Conservation (phyloP, 1,140 invertebrate genomes). For the Drosophila burlai region DNA sequence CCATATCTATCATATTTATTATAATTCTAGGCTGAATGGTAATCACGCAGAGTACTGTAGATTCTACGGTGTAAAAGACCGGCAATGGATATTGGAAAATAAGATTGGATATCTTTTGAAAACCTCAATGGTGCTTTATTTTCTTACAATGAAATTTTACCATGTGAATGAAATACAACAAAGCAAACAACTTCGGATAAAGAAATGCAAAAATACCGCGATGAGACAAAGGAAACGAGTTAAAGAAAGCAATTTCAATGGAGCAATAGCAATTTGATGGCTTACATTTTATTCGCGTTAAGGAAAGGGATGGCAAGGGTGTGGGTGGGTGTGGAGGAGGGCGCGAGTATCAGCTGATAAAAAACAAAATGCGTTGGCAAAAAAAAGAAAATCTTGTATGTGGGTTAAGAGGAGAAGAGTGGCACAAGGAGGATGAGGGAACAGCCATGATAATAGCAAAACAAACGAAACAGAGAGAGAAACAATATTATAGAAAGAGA, state of each 20-base stretch:
- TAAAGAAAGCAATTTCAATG: constrained; percentile 56
- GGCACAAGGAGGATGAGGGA: constrained; percentile 18
- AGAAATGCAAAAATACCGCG: constrained; percentile 30
- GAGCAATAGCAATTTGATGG: constrained; percentile 56
- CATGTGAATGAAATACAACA: not conserved
- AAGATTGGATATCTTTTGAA: not conserved
- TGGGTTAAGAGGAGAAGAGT: constrained; percentile 11
- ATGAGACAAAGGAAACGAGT: constrained; percentile 38
- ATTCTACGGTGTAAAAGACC: not conserved
- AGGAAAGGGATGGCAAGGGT: constrained; percentile 3
- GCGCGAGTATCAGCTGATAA: constrained; percentile 58
- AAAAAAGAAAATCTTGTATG: constrained; percentile 47
- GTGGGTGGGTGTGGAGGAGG: constrained; percentile 7
- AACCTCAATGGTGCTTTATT: not conserved
- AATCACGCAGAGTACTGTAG: not conserved
- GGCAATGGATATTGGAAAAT: not conserved
- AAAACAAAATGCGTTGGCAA: constrained; percentile 46
- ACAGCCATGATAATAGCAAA: constrained; percentile 69
- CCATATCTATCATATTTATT: not conserved
- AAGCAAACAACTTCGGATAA: constrained; percentile 29
- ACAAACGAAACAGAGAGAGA: constrained; percentile 54
- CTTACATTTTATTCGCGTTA: constrained; percentile 55
- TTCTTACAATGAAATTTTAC: not conserved
- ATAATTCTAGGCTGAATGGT: not conserved
- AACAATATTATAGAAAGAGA: constrained; percentile 29